Conservation (phyloP, 2,797 vertebrate genomes). For the Melanotaenia maccullochi region DNA sequence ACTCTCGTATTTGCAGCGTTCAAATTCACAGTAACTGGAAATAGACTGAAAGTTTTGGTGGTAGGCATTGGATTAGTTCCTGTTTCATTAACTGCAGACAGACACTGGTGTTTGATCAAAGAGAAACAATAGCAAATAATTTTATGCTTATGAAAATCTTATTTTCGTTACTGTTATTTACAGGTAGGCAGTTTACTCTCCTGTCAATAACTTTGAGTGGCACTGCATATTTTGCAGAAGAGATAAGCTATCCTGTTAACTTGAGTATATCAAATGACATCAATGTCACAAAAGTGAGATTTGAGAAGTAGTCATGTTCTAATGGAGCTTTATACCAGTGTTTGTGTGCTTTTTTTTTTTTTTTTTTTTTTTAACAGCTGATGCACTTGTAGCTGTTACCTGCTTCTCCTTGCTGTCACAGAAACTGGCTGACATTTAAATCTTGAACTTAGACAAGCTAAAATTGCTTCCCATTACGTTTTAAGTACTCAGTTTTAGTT, state of each 20-base stretch:
- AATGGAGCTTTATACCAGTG: slow-evolving; percentile 2
- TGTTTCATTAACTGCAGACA: too few species aligned
- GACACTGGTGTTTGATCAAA: background rate
- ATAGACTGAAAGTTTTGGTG: background rate
- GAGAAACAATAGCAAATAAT: background rate
- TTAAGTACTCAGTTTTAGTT: background rate
- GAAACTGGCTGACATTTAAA: slow-evolving; percentile 41
- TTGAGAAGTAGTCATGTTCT: slow-evolving; percentile 31
- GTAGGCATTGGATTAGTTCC: background rate
- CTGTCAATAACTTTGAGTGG: background rate
- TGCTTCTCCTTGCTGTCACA: slow-evolving; percentile 1
- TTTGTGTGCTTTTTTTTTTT: background rate
- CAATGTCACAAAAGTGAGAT: slow-evolving; percentile 10
- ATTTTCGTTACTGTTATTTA: background rate
- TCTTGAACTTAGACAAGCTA: background rate
- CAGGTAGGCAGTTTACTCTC: background rate
- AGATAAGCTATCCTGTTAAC: slow-evolving; percentile 1
- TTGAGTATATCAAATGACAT: slow-evolving; percentile 24
- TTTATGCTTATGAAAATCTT: background rate
- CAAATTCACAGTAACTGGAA: too few species aligned
- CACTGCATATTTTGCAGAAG: slow-evolving; percentile 7
- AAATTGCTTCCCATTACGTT: background rate
- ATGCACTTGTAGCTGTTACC: slow-evolving; percentile 11
- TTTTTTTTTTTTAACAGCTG: background rate
- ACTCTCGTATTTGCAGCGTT: too few species aligned